These are phyloP conservation scores for Ellobius talpinus DNA, from an alignment of 2,113 vertebrate genomes.

Conservation along the genomic window DNA sequence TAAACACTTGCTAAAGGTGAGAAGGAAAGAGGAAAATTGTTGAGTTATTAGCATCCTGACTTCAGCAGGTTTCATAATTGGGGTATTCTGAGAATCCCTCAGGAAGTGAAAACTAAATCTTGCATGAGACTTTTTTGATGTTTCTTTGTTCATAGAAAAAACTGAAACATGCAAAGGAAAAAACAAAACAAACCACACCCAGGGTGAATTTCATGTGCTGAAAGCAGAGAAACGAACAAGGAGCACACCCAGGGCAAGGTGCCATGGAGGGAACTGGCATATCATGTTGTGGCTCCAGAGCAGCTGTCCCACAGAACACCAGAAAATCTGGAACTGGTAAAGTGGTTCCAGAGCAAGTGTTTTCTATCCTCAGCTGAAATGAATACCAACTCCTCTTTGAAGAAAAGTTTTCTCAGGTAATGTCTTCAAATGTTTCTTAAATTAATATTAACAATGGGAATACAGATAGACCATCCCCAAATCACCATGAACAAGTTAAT, in stretches of 20 bases:
- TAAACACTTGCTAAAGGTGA: neutral
- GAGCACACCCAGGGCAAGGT: neutral
- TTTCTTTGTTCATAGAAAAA: neutral
- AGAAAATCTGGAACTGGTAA: neutral
- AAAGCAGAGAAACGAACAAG: neutral
- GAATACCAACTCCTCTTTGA: neutral
- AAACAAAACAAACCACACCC: neutral
- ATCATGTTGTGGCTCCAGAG: neutral
- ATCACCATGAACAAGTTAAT: neutral
- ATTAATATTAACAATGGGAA: neutral
- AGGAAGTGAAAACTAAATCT: neutral
- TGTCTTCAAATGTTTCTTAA: neutral
- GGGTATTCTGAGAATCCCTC: neutral
- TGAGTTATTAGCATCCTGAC: neutral
- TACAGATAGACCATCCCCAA: neutral
- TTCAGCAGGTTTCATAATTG: neutral
- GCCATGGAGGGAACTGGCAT: neutral
- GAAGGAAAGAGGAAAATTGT: neutral
- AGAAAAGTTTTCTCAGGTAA: neutral
- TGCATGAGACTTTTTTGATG: neutral
- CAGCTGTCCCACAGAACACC: neutral
- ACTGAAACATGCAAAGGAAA: neutral
- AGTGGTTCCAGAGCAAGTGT: neutral
- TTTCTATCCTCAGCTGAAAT: neutral
- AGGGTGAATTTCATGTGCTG: neutral